Conservation (phyloP, 2,888 invertebrate species). For the Ametastegia equiseti region DNA sequence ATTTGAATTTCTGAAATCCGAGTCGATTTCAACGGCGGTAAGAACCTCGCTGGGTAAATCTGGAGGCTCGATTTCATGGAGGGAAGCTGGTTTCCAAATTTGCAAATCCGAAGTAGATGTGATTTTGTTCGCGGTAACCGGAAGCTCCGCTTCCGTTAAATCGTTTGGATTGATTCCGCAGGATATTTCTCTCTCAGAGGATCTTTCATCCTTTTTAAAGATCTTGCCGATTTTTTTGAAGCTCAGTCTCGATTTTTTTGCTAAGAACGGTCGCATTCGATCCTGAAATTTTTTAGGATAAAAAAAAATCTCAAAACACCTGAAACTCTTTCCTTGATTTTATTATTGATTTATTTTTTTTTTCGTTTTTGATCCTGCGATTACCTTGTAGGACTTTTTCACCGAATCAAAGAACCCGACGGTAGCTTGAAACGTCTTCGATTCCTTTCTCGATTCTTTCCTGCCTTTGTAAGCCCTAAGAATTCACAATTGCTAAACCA, state of each 20-base stretch:
- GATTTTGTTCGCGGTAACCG: not conserved
- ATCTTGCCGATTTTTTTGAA: not conserved
- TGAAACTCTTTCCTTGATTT: too few species aligned
- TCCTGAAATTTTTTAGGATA: not conserved
- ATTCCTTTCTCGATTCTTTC: not conserved
- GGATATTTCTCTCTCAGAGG: constrained; percentile 18
- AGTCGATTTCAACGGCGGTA: not conserved
- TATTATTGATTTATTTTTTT: too few species aligned
- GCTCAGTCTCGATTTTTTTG: not conserved
- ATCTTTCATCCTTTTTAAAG: constrained; percentile 25
- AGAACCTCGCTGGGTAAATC: not conserved
- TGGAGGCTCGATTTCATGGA: not conserved
- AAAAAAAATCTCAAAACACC: not conserved
- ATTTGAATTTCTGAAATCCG: not conserved
- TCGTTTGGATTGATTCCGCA: not conserved
- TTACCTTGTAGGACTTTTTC: constrained; percentile 25
- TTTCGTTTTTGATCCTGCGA: too few species aligned
- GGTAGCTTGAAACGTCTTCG: not conserved
- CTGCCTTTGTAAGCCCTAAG: not conserved
- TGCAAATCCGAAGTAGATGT: constrained; percentile 2
- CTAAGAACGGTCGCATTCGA: constrained; percentile 10
- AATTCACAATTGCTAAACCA: not conserved
- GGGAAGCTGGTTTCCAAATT: too few species aligned
- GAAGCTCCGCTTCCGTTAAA: not conserved
- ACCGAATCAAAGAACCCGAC: not conserved